Percentiles rank a stretch among this genome's conserved stretches.
Evolutionary conservation across 2,113 vertebrate species (phyloP).

Genomic region (Nettapus auritus): DNA sequence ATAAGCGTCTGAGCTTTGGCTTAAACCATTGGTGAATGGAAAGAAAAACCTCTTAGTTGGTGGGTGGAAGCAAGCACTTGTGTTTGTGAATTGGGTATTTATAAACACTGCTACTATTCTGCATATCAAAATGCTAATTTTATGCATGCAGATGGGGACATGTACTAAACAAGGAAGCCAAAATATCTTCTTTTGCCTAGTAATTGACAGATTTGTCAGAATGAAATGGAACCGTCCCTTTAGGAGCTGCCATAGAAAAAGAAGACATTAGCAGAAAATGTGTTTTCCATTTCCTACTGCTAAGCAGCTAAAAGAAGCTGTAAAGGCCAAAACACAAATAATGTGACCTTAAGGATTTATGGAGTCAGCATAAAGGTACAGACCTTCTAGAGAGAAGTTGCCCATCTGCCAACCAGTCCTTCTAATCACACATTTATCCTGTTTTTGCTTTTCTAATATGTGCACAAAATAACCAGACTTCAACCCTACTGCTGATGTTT

Average conservation of each 20-base stretch:
- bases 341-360: background rate
- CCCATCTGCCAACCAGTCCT: background rate
- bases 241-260: background rate
- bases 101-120: background rate
- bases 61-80: background rate
- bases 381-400: background rate
- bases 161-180: background rate
- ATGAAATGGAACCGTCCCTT: background rate
- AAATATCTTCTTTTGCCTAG: background rate
- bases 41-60: background rate
- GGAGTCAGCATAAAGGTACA: background rate
- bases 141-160: background rate
- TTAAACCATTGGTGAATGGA: background rate
- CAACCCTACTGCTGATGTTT: background rate
- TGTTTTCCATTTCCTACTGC: background rate
- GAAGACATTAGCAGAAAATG: background rate
- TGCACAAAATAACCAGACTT: background rate
- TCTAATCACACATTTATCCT: background rate
- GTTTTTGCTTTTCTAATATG: background rate
- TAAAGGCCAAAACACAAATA: background rate
- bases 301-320: background rate
- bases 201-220: background rate
- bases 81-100: background rate
- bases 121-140: conserved; percentile 1
- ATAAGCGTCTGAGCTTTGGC: background rate